Evolutionary conservation across 2,888 invertebrate genomes (phyloP).

Genomic region (Peribatodes rhomboidaria): DNA sequence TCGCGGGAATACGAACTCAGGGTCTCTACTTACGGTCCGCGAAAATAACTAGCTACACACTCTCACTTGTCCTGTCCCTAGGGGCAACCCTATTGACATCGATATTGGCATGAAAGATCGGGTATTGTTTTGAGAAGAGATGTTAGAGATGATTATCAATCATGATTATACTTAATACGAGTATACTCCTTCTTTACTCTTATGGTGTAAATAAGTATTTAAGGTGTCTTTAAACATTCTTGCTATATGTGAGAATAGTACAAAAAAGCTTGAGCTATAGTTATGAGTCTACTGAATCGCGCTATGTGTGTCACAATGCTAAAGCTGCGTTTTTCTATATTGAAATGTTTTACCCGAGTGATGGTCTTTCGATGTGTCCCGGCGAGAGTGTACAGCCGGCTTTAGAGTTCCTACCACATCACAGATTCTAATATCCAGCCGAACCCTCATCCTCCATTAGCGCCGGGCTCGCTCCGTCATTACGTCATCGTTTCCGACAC

Average conservation of each 20-base stretch:
- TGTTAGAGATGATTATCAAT: no score
- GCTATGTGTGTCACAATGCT: no score
- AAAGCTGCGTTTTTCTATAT: no score
- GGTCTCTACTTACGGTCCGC: constrained; percentile 18
- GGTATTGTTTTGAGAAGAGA: constrained; percentile 14
- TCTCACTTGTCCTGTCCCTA: constrained; percentile 14
- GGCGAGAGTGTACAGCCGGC: not conserved
- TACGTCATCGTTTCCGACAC: constrained; percentile 26
- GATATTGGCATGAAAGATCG: constrained; percentile 19
- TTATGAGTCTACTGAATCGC: no score
- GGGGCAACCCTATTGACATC: constrained; percentile 22
- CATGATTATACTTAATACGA: no score
- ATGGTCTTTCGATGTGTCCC: no score
- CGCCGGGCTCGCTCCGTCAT: constrained; percentile 21
- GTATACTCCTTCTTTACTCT: no score
- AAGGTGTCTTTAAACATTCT: no score
- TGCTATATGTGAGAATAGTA: no score
- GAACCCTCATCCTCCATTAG: constrained; percentile 20
- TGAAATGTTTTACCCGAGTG: no score
- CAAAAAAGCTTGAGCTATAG: no score
- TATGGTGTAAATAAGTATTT: no score
- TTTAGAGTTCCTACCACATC: constrained; percentile 5
- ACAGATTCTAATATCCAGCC: constrained; percentile 23
- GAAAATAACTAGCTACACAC: constrained; percentile 25
- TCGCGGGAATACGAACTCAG: constrained; percentile 32